A percentile compares a stretch with the other conserved stretches of the same genome.
Conservation (phyloP, 1,140 invertebrate species). For the Grapholita molesta region DNA sequence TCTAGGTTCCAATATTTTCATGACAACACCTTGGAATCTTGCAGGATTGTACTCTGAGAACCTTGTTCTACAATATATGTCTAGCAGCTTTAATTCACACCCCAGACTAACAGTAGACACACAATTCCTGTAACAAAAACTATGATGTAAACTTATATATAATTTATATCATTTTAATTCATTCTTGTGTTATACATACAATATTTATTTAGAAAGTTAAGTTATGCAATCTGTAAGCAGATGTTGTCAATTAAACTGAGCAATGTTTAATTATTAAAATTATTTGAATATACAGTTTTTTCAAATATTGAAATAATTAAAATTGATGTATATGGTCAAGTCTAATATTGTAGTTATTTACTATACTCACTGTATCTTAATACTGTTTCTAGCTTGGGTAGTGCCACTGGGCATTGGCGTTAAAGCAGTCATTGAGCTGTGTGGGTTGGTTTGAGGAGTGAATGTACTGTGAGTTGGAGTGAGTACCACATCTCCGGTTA, state of each 20-base stretch:
- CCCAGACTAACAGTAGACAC: slow-evolving; percentile 96
- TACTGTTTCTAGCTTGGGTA: slow-evolving; percentile 70
- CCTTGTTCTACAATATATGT: slow-evolving; percentile 96
- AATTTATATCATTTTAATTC: too few species aligned
- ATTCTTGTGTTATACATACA: too few species aligned
- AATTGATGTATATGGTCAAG: background rate
- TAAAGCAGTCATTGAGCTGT: slow-evolving; percentile 60
- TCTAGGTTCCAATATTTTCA: slow-evolving; percentile 97
- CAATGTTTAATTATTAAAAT: background rate
- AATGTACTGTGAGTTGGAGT: slow-evolving; percentile 59
- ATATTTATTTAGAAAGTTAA: background rate
- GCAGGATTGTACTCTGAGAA: slow-evolving; percentile 99
- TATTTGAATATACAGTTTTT: too few species aligned
- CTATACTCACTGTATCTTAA: slow-evolving; percentile 73
- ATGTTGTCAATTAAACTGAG: background rate
- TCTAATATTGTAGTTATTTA: too few species aligned
- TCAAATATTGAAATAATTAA: too few species aligned
- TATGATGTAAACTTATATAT: background rate
- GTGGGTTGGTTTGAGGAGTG: slow-evolving; percentile 67
- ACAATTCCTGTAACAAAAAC: slow-evolving; percentile 85
- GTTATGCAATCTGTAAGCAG: too few species aligned
- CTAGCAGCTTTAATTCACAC: slow-evolving; percentile 91
- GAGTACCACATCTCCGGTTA: slow-evolving; percentile 54
- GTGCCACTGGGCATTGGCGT: slow-evolving; percentile 72
- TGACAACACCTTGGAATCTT: slow-evolving; percentile 98